These are phyloP conservation scores for Oasisia sp. DNA, from an alignment of 2,888 invertebrate species.

Conservation along the genomic window DNA sequence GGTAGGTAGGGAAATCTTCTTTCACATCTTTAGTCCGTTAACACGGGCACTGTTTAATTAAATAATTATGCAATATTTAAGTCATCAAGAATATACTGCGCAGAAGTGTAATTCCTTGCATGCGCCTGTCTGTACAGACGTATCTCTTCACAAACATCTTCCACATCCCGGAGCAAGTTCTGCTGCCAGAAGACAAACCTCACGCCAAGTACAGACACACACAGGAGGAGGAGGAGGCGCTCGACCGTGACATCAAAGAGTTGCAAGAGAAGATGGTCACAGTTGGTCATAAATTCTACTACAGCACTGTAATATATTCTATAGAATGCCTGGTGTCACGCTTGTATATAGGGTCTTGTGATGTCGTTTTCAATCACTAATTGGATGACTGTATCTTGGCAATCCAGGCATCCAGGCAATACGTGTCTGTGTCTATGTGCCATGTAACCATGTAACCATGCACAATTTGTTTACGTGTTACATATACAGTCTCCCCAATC, in stretches of 20 bases:
- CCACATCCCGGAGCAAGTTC: conserved; percentile 18
- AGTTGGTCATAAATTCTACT: neutral
- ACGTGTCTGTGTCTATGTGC: neutral
- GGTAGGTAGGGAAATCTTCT: neutral
- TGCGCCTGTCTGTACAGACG: neutral
- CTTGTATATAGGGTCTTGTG: neutral
- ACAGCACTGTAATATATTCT: neutral
- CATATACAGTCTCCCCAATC: neutral
- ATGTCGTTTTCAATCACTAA: neutral
- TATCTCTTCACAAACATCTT: conserved; percentile 22
- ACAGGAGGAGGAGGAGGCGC: conserved; percentile 13
- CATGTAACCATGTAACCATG: neutral
- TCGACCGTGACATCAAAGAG: conserved; percentile 3
- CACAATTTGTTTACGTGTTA: no score
- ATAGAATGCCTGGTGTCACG: no score
- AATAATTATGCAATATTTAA: no score
- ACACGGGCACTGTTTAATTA: neutral
- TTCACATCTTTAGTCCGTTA: neutral
- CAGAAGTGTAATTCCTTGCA: neutral
- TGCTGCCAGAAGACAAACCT: conserved; percentile 14
- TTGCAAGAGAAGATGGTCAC: conserved; percentile 20
- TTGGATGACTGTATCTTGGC: neutral
- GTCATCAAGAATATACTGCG: neutral
- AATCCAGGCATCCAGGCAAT: neutral
- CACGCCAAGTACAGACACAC: neutral